Evolutionary conservation across 2,797 vertebrate genomes (phyloP).

Genomic region (Iguana delicatissima): DNA sequence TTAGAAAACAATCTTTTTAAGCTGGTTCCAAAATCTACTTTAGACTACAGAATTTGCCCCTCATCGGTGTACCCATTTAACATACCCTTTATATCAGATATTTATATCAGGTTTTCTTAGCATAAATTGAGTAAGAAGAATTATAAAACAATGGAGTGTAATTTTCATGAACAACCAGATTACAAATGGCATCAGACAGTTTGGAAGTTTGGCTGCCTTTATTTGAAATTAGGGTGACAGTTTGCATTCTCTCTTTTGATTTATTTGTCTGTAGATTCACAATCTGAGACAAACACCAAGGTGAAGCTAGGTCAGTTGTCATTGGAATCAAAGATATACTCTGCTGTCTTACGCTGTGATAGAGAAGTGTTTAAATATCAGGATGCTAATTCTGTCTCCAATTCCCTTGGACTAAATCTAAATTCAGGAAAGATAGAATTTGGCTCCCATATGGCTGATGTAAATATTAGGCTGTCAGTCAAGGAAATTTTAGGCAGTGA

Average conservation of each 20-base stretch:
- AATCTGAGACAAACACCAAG: not conserved
- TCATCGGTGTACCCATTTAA: too few relatives aligned
- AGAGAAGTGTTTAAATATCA: constrained; percentile 12
- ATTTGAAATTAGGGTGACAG: not conserved
- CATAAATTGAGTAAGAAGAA: not conserved
- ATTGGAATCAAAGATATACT: constrained; percentile 8
- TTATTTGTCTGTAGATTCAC: constrained; percentile 43
- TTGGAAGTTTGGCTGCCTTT: constrained; percentile 26
- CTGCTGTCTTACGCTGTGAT: not conserved
- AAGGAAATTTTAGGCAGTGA: not conserved
- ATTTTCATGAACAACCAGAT: constrained; percentile 46
- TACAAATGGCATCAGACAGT: constrained; percentile 15
- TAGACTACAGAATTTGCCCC: not conserved
- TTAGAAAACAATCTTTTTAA: not conserved
- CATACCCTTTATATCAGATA: not conserved
- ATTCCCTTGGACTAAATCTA: constrained; percentile 40
- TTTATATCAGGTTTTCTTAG: constrained; percentile 21
- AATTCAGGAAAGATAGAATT: not conserved
- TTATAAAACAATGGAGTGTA: accelerated
- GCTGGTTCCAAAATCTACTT: not conserved
- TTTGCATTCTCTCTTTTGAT: constrained; percentile 11
- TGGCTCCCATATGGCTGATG: not conserved
- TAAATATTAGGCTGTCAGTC: not conserved
- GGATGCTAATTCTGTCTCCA: constrained; percentile 9
- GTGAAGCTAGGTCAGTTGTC: constrained; percentile 15